Conservation (phyloP, 2,888 invertebrate species). For the Aphodius granarius region DNA sequence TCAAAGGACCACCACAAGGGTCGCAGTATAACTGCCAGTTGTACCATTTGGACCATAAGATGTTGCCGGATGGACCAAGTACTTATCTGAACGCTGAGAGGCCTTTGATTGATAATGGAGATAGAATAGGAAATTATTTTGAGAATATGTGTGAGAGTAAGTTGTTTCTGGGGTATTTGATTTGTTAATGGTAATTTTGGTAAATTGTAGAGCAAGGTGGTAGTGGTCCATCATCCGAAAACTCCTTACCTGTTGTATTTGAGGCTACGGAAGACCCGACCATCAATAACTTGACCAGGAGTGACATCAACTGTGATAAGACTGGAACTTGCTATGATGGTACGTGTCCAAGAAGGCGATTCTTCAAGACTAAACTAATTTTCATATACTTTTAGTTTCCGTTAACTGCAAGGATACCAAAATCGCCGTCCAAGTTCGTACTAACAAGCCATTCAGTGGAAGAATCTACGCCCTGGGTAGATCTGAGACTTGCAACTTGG, state of each 20-base stretch:
- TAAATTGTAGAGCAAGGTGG: slow-evolving; percentile 17
- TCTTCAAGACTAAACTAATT: neutral
- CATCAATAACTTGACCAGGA: slow-evolving; percentile 73
- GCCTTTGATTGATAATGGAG: slow-evolving; percentile 89
- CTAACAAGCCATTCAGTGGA: slow-evolving; percentile 93
- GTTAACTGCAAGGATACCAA: slow-evolving; percentile 94
- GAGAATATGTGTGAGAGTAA: slow-evolving; percentile 91
- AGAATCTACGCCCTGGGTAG: slow-evolving; percentile 91
- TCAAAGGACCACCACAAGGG: slow-evolving; percentile 67
- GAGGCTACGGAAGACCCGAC: slow-evolving; percentile 76
- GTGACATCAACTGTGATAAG: slow-evolving; percentile 88
- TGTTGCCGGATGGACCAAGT: slow-evolving; percentile 88
- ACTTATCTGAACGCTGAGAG: slow-evolving; percentile 88
- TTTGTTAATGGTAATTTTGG: neutral
- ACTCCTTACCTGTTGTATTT: slow-evolving; percentile 73
- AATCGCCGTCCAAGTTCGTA: slow-evolving; percentile 89
- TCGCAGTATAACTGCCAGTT: slow-evolving; percentile 88
- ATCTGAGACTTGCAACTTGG: slow-evolving; percentile 93
- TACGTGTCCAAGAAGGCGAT: slow-evolving; percentile 56
- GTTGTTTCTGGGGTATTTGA: slow-evolving; percentile 44
- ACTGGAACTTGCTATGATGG: slow-evolving; percentile 95
- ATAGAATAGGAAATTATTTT: slow-evolving; percentile 85
- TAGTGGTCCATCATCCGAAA: slow-evolving; percentile 52
- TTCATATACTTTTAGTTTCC: slow-evolving; percentile 65
- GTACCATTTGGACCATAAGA: slow-evolving; percentile 90